phyloP scores from a whole-genome alignment of 1,140 invertebrate genomes.

The Rhynchophorus ferrugineus region DNA sequence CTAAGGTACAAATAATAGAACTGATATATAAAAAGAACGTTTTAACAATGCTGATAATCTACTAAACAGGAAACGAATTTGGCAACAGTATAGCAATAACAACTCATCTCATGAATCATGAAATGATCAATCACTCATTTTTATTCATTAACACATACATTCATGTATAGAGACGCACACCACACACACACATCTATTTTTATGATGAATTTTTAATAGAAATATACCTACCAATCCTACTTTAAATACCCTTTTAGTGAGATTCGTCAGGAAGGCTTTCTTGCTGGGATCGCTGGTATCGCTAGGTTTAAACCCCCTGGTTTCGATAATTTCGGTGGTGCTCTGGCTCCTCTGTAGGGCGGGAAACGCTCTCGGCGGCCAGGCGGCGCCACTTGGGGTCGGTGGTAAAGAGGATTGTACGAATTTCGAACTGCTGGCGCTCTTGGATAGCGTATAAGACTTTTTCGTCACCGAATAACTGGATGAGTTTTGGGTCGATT shows the following conservation, averaged over 20 bases:
- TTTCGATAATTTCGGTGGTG: slow-evolving; percentile 36
- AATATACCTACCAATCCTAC: slow-evolving; percentile 68
- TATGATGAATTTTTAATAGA: too few relatives aligned
- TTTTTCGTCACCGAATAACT: slow-evolving; percentile 26
- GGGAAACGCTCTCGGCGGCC: slow-evolving; percentile 16
- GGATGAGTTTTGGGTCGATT: slow-evolving; percentile 16
- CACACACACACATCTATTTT: too few relatives aligned
- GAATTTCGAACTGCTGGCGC: slow-evolving; percentile 24
- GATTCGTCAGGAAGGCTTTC: slow-evolving; percentile 66
- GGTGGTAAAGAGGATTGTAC: slow-evolving; percentile 21
- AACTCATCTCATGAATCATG: too few relatives aligned
- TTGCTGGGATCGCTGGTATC: slow-evolving; percentile 74
- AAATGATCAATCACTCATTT: too few relatives aligned
- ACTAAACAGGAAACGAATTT: too few relatives aligned
- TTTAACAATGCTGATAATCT: too few relatives aligned
- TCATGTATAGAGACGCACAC: too few relatives aligned
- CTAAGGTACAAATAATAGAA: too few relatives aligned
- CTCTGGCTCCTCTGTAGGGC: slow-evolving; percentile 32
- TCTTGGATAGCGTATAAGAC: slow-evolving; percentile 26
- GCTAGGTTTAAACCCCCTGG: slow-evolving; percentile 72
- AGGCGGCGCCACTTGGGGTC: slow-evolving; percentile 22
- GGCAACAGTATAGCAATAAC: too few relatives aligned
- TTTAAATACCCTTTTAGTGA: slow-evolving; percentile 71
- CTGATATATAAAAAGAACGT: too few relatives aligned
- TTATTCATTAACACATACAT: too few relatives aligned